Evolutionary conservation across 1,140 invertebrate species (phyloP), one percentile per base, ranked within the genome.

Genomic region (Papilio glaucus): DNA sequence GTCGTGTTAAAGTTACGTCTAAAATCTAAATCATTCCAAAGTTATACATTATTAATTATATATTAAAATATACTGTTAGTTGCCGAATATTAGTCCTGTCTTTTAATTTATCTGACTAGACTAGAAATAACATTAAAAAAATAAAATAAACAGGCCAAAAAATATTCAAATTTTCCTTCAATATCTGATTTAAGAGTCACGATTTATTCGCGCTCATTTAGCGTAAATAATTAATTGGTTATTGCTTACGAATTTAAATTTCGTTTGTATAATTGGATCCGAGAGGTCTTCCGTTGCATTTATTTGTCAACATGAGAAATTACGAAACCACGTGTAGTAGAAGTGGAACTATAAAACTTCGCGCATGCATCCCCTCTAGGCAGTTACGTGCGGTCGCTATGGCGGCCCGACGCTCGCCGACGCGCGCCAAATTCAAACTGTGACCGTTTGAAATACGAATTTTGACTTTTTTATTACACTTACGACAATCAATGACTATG

Each of bases 291-390:
- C 67, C 37, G 63, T 41, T 72, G 72, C 71, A 63, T 81, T 79
- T 83, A 63, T 81, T 79, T 83, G 79, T 80, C 78, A 79, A 79
- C 78, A 73, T 74, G 74, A 76, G 67, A 53, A 62, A 69, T 88
- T 86, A 82, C 84, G 82, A 85, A 82, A 86, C 70, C 12, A 24
- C 74, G 70, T 26, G 62, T 68, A 69, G 81, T 82, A 85, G 89
- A 79, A 85, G 89, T 89, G 89, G 89, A 82, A 89, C 82, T 90
- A 92, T 92, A 86, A 89, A 81, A 89, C 72, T 74, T 77, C 29
- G 69, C 24, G 65, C 72, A 33, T 21, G 39, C 45, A 71, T 75
- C 81, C 81, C 83, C 77, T 78, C 77, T n/a, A 69, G 33, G 57
- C 84, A 92, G 90, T 92, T 33, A 29, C 72, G 80, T 86, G 87